A percentile compares a stretch with the other conserved stretches of the same genome.
These are phyloP conservation scores for Rhamnusium bicolor DNA, from an alignment of 2,888 invertebrate species.

Conservation along the genomic window DNA sequence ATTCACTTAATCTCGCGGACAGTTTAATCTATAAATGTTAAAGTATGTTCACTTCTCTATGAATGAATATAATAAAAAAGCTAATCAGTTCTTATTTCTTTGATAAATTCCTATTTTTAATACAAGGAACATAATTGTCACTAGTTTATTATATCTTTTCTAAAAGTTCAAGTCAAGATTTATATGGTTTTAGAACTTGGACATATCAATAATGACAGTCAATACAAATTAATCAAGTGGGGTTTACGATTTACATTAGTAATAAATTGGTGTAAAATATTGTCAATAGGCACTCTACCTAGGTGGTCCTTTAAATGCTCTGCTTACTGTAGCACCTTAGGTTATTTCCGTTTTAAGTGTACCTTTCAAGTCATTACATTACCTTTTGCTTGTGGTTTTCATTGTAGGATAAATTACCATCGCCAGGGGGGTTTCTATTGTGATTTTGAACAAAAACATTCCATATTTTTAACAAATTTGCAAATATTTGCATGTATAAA, in stretches of 20 bases:
- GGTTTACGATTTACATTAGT: neutral
- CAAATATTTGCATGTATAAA: neutral
- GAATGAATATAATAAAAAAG: too few relatives aligned
- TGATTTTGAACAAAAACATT: neutral
- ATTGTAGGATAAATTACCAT: neutral
- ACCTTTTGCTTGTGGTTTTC: slow-evolving; percentile 9
- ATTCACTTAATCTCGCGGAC: too few relatives aligned
- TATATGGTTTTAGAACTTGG: neutral
- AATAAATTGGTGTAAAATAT: neutral
- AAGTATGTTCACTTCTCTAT: too few relatives aligned
- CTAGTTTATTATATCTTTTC: neutral
- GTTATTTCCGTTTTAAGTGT: slow-evolving; percentile 3
- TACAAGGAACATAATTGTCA: neutral
- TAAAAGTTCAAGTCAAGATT: neutral
- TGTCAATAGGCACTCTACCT: neutral
- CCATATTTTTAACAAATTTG: neutral
- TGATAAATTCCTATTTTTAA: neutral
- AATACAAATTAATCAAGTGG: neutral
- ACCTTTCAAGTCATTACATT: slow-evolving; percentile 2
- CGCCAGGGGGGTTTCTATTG: neutral
- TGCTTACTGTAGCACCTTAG: slow-evolving; percentile 5
- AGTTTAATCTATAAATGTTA: too few relatives aligned
- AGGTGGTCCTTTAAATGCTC: slow-evolving; percentile 19
- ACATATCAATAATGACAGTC: neutral
- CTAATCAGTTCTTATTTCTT: neutral